Evolutionary conservation across 2,797 vertebrate species (phyloP).

Genomic region (Phrynocephalus vlangalii): DNA sequence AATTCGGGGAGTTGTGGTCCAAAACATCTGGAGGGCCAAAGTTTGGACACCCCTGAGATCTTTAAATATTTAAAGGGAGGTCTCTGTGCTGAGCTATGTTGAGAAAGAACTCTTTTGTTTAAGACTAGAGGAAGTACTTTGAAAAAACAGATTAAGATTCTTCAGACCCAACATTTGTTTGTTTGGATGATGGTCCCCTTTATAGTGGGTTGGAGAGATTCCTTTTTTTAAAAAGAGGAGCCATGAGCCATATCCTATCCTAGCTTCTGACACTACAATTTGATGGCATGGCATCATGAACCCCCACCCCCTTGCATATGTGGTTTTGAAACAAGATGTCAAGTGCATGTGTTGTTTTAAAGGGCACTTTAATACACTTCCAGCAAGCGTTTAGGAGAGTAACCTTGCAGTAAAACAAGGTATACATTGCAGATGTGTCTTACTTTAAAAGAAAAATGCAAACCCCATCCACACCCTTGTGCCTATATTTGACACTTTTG

Average conservation of each 20-base stretch:
- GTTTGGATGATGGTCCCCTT: not conserved
- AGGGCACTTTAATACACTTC: too few relatives aligned
- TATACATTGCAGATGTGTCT: not conserved
- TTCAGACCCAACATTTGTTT: not conserved
- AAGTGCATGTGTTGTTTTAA: too few relatives aligned
- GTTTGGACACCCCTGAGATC: not conserved
- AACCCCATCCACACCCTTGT: not conserved
- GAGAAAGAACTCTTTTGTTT: not conserved
- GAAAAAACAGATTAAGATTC: not conserved
- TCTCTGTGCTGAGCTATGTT: not conserved
- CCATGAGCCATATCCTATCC: not conserved
- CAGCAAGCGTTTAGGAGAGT: too few relatives aligned
- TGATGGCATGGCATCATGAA: not conserved
- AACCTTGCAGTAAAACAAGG: not conserved
- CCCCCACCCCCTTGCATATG: too few relatives aligned
- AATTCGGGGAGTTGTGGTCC: too few relatives aligned
- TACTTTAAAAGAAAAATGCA: not conserved
- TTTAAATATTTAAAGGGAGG: not conserved
- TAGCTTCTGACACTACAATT: not conserved
- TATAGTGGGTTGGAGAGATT: not conserved
- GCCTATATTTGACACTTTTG: not conserved
- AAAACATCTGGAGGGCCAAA: too few relatives aligned
- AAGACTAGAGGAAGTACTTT: not conserved
- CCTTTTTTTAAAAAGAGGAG: too few relatives aligned
- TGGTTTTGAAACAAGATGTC: too few relatives aligned